Conservation (phyloP, 2,888 invertebrate species). For the Cabera pusaria region DNA sequence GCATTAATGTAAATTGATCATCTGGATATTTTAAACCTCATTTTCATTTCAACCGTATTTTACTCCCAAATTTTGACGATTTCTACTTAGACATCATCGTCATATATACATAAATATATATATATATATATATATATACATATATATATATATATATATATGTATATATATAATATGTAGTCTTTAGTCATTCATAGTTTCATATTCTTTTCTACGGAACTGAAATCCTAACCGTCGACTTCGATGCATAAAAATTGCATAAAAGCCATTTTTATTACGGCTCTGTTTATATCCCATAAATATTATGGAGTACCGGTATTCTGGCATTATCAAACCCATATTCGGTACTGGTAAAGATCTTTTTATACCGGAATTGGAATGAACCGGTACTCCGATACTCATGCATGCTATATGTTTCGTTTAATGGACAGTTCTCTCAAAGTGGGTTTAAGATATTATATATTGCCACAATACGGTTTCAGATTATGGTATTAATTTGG, state of each 20-base stretch:
- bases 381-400: conserved; percentile 10
- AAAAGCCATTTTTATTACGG: conserved; percentile 45
- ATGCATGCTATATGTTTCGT: conserved; percentile 17
- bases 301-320: conserved; percentile 34
- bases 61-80: too few species aligned
- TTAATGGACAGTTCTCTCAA: conserved; percentile 20
- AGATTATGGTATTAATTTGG: conserved; percentile 14
- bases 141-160: too few species aligned
- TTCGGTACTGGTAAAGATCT: conserved; percentile 12
- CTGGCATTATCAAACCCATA: conserved; percentile 5
- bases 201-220: conserved; percentile 10
- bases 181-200: too few species aligned
- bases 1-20: too few species aligned
- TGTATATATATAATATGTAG: too few species aligned
- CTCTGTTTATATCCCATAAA: conserved; percentile 47
- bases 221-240: conserved; percentile 21
- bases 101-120: too few species aligned
- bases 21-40: too few species aligned
- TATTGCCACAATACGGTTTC: conserved; percentile 18
- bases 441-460: conserved; percentile 21
- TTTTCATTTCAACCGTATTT: too few species aligned
- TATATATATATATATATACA: too few species aligned
- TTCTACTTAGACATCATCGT: too few species aligned
- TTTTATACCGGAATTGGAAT: too few species aligned
- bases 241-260: conserved; percentile 50